Conservation (phyloP, 2,888 invertebrate species). For the Adelognathus sp. region DNA sequence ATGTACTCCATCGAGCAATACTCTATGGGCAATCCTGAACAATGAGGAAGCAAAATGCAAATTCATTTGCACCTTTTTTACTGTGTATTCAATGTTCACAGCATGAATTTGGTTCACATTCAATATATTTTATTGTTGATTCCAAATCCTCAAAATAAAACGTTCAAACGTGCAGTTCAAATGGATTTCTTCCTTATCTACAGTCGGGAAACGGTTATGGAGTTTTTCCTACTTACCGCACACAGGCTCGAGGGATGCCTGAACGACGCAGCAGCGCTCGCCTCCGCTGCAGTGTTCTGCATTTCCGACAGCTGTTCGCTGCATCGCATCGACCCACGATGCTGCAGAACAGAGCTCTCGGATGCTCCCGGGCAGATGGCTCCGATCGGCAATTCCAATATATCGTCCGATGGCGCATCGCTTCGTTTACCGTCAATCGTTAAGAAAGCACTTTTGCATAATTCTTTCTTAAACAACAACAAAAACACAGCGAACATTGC, state of each 20-base stretch:
- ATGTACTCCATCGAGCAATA: neutral
- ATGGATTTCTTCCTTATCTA: neutral
- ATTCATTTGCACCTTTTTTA: too few relatives aligned
- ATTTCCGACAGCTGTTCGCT: slow-evolving; percentile 7
- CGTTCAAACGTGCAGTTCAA: neutral
- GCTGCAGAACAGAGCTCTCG: neutral
- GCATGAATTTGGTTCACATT: too few relatives aligned
- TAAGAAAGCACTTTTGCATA: neutral
- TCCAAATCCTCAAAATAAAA: too few relatives aligned
- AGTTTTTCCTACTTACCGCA: neutral
- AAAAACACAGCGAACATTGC: neutral
- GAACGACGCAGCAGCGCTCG: neutral
- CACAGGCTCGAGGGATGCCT: neutral
- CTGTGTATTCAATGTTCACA: too few relatives aligned
- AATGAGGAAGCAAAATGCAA: too few relatives aligned
- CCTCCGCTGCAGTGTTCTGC: neutral
- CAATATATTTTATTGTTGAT: too few relatives aligned
- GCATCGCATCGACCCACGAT: neutral
- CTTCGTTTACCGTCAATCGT: neutral
- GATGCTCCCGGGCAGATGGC: neutral
- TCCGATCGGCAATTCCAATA: neutral
- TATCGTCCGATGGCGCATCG: neutral
- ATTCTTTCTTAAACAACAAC: neutral
- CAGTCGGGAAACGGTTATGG: neutral
- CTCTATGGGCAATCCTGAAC: too few relatives aligned